phyloP scores from a whole-genome alignment of 2,113 vertebrate species.

The Picathartes gymnocephalus region DNA sequence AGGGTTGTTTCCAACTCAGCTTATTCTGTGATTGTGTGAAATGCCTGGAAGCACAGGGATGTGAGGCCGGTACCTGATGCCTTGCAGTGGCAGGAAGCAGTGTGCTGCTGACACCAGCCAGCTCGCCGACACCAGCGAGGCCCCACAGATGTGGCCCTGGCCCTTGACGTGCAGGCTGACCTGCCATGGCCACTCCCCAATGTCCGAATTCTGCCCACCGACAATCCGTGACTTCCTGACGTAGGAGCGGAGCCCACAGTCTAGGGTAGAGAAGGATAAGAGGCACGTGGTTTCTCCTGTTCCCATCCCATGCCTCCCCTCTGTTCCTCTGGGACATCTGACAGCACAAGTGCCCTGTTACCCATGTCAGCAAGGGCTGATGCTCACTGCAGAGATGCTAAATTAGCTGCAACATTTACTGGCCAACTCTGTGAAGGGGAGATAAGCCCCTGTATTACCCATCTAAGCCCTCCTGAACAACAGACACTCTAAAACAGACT shows the following conservation, averaged over 20 bases:
- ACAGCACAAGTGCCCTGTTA: not conserved
- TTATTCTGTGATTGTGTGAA: not conserved
- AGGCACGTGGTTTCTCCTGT: not conserved
- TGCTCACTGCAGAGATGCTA: not conserved
- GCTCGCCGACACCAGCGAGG: slow-evolving; percentile 77
- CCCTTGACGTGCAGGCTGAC: slow-evolving; percentile 84
- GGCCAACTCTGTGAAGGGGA: not conserved
- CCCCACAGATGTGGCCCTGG: slow-evolving; percentile 85
- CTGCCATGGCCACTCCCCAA: slow-evolving; percentile 94
- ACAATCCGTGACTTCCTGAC: slow-evolving; percentile 82
- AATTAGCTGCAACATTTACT: not conserved
- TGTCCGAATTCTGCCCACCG: slow-evolving; percentile 78
- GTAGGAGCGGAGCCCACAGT: slow-evolving; percentile 79
- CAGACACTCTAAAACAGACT: accelerated
- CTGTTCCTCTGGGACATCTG: not conserved
- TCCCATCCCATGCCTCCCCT: accelerated
- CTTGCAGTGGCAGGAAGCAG: slow-evolving; percentile 78
- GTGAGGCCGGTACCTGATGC: slow-evolving; percentile 56
- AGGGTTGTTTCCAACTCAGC: not conserved
- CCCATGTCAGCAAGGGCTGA: accelerated
- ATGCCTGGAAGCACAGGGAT: not conserved
- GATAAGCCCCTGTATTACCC: not conserved
- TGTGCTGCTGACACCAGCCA: slow-evolving; percentile 93
- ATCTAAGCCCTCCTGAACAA: not conserved
- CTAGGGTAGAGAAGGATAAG: slow-evolving; percentile 47